Evolutionary conservation across 2,888 invertebrate genomes (phyloP).

Genomic region (Eustalomyia histrio): DNA sequence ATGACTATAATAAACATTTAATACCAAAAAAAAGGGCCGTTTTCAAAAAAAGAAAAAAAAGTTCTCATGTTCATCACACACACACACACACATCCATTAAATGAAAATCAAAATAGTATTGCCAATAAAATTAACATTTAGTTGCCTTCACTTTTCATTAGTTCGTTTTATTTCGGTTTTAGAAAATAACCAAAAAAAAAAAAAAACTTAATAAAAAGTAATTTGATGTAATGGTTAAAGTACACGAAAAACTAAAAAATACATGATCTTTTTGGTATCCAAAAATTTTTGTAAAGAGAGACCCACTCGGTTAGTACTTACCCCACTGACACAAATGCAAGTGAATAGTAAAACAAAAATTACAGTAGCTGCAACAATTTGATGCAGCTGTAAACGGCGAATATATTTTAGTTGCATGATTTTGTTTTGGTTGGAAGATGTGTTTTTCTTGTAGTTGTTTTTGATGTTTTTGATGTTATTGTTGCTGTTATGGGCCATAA

Average conservation of each 20-base stretch:
- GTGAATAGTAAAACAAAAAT: conserved; percentile 76
- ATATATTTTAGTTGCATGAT: conserved; percentile 64
- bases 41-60: not conserved
- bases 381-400: conserved; percentile 66
- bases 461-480: conserved; percentile 42
- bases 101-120: conserved; percentile 51
- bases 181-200: conserved; percentile 19
- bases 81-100: conserved; percentile 39
- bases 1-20: not conserved
- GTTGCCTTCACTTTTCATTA: conserved; percentile 60
- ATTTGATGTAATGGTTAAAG: conserved; percentile 59
- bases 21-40: not conserved
- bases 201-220: conserved; percentile 59
- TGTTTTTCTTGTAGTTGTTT: conserved; percentile 47
- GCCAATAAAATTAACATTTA: conserved; percentile 64
- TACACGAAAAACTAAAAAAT: conserved; percentile 43
- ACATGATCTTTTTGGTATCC: conserved; percentile 46
- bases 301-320: conserved; percentile 71
- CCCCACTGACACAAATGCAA: conserved; percentile 79
- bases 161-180: not conserved
- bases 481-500: conserved; percentile 54
- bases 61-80: conserved; percentile 52
- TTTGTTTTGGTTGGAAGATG: conserved; percentile 49
- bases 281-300: conserved; percentile 29
- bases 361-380: conserved; percentile 68